Evolutionary conservation across 2,888 invertebrate species (phyloP), one percentile per base, ranked within the genome.

Genomic region (Schizotus pectinicornis): DNA sequence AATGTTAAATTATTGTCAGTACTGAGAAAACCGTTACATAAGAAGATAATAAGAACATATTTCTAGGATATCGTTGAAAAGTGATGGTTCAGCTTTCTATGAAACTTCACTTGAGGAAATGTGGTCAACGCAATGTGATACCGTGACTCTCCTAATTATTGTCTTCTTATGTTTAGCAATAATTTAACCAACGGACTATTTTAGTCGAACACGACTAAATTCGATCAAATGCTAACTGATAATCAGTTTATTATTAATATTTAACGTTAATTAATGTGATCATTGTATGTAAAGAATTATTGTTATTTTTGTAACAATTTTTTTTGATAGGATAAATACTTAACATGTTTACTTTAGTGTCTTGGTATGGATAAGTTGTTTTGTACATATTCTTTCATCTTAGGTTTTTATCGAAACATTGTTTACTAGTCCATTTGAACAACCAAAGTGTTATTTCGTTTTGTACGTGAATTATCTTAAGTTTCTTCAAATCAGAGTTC

Each of bases 361-460:
- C 22, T 22, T 22, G 54, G 46, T 54, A 12, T 33, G 47, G 36
- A 48, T 57, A 57, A 51, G 57, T 47, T 47, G 37, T 52, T 57
- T 56, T 57, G 55, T 59, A 57, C 22, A 61, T 57, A 62, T 49
- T 46, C 55, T 56, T 59, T 61, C 54, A 59, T 56, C 51, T 60
- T 56, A 60, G 38, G 52, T 46, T 30, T 56, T 55, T 51, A 22
- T 22, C 54, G 55, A 53, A 56, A 61, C 55, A 47, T 59, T 53
- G 52, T 65, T 70, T 72, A 76, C 80, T 80, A 80, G 80, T 80
- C 80, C 74, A 76, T 74, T 72, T 69, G 68, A 77, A 72, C 76
- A 79, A 78, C 80, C 80, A 80, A 80, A 80, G 80, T 79, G 64
- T 69, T 66, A 51, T 56, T 64, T 62, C 53, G 59, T 62, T 67